Base-by-base conservation (phyloP, 2,888 invertebrate species). In the Rugalucina vietnamica region DNA sequence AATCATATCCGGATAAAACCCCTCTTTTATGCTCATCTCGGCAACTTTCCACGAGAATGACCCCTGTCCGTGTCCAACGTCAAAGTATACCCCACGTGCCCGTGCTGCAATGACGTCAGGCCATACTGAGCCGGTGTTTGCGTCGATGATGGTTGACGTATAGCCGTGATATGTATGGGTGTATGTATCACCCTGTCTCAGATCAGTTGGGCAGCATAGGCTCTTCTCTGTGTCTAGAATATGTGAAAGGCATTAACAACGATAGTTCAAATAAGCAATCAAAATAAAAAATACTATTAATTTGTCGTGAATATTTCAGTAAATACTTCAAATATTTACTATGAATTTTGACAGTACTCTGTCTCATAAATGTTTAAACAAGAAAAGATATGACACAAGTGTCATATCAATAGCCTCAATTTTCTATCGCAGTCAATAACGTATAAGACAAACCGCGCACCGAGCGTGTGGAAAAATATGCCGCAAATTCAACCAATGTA, bases 31-130 rank as follows among this genome's bases (percentile, higher is more conserved):
- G 32, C 91, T 88, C 18, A 89, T 73, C 78, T 93, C 93, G 0
- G 92, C 91, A 1, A 92, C 90, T 4, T 87, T 89, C 94, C 94
- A 94, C n/a, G 83, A 87, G 69, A 93, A 93, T 0, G 92, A 90
- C 2, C 93, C 93, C 36, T 90, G 89, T 0, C 94, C 94, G 81
- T 94, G 94, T 0, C 94, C 94, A 8, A 91, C 86, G 76, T 93
- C 93, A 87, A 93, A 93, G 0, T 92, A 54, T 5, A 93, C 91
- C 12, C 93, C 93, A 60, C 92, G 88, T 50, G 88, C 84, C 72
- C 81, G 90, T 29, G 94, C 94, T 4, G 90, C 88, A 36, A 86
- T 79, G 69, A 93, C 92, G 57, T 91, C 89, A 32, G 78, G 79
- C 5, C 82, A 77, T 24, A 93, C 80, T 0, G 70, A 43, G 8